phyloP scores from a whole-genome alignment of 1,140 invertebrate genomes.

The Pseudobourletiella spinata region DNA sequence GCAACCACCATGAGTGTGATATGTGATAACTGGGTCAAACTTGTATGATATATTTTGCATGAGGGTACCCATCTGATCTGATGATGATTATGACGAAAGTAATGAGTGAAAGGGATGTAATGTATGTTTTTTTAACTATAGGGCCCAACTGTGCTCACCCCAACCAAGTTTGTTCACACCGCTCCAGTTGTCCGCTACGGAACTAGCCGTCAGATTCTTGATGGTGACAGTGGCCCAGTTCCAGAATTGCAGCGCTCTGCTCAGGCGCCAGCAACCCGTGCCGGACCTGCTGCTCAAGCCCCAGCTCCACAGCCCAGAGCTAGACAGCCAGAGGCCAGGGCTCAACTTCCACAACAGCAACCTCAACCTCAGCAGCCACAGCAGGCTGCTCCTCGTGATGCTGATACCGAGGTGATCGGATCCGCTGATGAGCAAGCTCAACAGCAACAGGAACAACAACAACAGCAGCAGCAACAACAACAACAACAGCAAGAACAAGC shows the following conservation, averaged over 20 bases:
- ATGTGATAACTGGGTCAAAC: too few relatives aligned
- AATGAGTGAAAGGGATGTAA: not conserved
- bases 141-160: slow-evolving; percentile 44
- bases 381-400: not conserved
- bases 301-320: slow-evolving; percentile 16
- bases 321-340: slow-evolving; percentile 12
- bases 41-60: too few relatives aligned
- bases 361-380: slow-evolving; percentile 24
- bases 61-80: too few relatives aligned
- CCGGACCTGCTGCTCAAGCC: slow-evolving; percentile 9
- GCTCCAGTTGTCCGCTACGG: slow-evolving; percentile 36
- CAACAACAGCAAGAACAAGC: slow-evolving; percentile 25
- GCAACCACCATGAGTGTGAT: too few relatives aligned
- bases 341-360: slow-evolving; percentile 13
- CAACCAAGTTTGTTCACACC: slow-evolving; percentile 25
- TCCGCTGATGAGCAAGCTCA: not conserved
- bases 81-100: too few relatives aligned
- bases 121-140: not conserved
- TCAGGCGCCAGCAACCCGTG: slow-evolving; percentile 7
- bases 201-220: slow-evolving; percentile 30
- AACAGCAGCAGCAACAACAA: slow-evolving; percentile 10
- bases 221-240: slow-evolving; percentile 27
- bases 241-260: slow-evolving; percentile 33
- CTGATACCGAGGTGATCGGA: slow-evolving; percentile 4
- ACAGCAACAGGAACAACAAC: slow-evolving; percentile 10